These are phyloP conservation scores for Cerceris rybyensis DNA, from an alignment of 2,888 invertebrate species.

Conservation along the genomic window DNA sequence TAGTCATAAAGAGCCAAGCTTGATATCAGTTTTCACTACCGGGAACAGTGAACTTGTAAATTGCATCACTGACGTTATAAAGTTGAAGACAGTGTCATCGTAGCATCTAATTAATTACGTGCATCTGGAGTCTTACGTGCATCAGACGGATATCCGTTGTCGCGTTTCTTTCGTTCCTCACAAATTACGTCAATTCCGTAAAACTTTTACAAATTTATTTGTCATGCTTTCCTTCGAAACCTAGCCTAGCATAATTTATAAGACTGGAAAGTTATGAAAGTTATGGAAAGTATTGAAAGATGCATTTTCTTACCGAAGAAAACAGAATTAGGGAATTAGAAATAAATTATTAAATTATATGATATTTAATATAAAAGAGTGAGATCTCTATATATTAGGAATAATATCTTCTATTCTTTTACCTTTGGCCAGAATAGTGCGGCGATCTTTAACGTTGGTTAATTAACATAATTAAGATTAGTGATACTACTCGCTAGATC, in stretches of 20 bases:
- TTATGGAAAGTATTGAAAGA: too few relatives aligned
- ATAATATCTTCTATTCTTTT: too few relatives aligned
- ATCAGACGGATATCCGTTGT: conserved; percentile 39
- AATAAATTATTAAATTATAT: too few relatives aligned
- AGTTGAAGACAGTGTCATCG: conserved; percentile 10
- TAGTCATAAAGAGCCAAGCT: too few relatives aligned
- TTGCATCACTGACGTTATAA: conserved; percentile 15
- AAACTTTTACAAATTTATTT: conserved; percentile 34
- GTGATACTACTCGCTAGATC: too few relatives aligned
- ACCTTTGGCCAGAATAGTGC: too few relatives aligned
- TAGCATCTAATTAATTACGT: conserved; percentile 34
- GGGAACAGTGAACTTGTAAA: neutral
- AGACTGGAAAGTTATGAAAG: neutral
- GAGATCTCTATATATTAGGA: too few relatives aligned
- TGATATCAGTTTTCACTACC: neutral
- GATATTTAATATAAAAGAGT: too few relatives aligned
- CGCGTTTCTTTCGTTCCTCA: conserved; percentile 29
- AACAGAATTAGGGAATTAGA: too few relatives aligned
- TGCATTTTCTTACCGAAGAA: too few relatives aligned
- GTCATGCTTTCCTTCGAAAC: neutral
- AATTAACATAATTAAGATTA: too few relatives aligned
- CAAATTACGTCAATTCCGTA: conserved; percentile 41
- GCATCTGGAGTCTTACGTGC: conserved; percentile 14
- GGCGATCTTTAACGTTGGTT: too few relatives aligned
- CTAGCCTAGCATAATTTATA: neutral